phyloP scores from a whole-genome alignment of 2,888 invertebrate species.

The Hydrotaea diabolus region DNA sequence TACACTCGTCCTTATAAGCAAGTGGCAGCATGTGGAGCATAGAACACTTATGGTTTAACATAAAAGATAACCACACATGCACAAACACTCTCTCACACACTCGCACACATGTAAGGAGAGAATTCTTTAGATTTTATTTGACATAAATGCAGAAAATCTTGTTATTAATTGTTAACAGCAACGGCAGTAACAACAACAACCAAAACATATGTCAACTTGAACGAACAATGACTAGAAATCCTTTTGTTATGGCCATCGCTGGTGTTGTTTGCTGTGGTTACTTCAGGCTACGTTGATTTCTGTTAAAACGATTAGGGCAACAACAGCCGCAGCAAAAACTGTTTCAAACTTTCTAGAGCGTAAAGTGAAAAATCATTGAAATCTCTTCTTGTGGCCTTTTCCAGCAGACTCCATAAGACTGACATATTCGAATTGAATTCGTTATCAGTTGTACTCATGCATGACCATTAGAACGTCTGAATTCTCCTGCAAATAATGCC shows the following conservation, averaged over 20 bases:
- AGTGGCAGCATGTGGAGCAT: neutral
- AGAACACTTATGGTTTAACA: constrained; percentile 25
- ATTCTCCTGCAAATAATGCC: no score
- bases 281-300: constrained; percentile 13
- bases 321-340: neutral
- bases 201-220: constrained; percentile 17
- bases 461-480: no score
- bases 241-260: constrained; percentile 1
- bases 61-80: constrained; percentile 7
- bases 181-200: constrained; percentile 26
- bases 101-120: constrained; percentile 2
- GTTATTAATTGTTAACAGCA: constrained; percentile 56
- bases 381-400: no score
- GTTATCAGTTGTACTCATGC: no score
- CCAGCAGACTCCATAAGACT: no score
- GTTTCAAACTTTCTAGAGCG: neutral
- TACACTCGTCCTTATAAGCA: neutral
- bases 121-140: constrained; percentile 55
- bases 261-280: constrained; percentile 8
- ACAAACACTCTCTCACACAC: neutral
- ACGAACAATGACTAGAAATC: constrained; percentile 19
- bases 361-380: neutral
- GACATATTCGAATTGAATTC: no score
- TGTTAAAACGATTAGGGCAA: constrained; percentile 6
- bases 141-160: constrained; percentile 59